Evolutionary conservation across 2,888 invertebrate species (phyloP), one percentile per base, ranked within the genome.

Genomic region (Torymus aiolomorphi): DNA sequence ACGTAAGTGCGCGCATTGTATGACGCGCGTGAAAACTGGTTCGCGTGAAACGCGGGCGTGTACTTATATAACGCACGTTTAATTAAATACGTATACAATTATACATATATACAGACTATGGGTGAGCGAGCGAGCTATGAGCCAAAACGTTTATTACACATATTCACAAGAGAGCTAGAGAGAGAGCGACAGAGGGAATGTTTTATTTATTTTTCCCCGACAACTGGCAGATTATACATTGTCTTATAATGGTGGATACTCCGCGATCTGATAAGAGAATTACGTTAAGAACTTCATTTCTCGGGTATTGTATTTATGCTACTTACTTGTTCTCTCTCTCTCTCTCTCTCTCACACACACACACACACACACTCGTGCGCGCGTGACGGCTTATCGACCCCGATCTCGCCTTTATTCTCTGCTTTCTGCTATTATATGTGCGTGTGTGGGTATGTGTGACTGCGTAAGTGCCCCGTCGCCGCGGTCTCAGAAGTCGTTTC

Each of bases 261-360:
- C 62, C 63, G 57, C 61, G 65, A 78, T 81, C 81, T 57, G 81
- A 78, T 78, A 81, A 73, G 49, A 51, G 61, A 78, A 81, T 76
- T 73, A 78, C 78, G 73, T 31, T 73, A 76, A 78, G 78, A 72
- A 81, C 81, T 81, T 78, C 81, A 81, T 81, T 81, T 76, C 78
- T 81, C 52, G 10, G 42, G 78, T 67, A 72, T 75, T 81, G 75
- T 78, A 74, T 67, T 80, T 74, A 69, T 69, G 73, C 74, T 42
- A 42, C 42, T 42, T 42, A 42, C 42, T 42, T 42, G 42, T 8
- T 42, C 42, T 42, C 42, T 31, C 31, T 42, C 42, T 8, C 42
- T 8, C 8, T 42, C 42, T 42, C 42, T 31, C 4, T 42, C 42
- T 8, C 42, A 8, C 8, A 8, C 42, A 42, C 8, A 42, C 5